These are phyloP conservation scores for Drosophila rufa DNA, from an alignment of 1,140 invertebrate genomes.

Conservation along the genomic window DNA sequence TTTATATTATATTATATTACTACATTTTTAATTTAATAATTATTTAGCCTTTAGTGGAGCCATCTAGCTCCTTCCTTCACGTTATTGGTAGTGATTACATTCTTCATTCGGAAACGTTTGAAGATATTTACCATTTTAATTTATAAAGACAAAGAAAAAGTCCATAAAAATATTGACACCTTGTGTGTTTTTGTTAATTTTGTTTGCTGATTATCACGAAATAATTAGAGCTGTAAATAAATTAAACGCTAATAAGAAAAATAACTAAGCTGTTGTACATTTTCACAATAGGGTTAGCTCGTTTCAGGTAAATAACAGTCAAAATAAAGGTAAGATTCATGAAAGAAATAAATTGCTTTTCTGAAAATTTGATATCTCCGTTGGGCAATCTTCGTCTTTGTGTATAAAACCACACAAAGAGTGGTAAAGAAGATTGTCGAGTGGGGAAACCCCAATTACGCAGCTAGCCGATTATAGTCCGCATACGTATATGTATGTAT, in stretches of 20 bases:
- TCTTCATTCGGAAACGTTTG: not conserved
- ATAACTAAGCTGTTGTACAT: not conserved
- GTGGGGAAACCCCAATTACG: constrained; percentile 2
- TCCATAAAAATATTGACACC: constrained; percentile 8
- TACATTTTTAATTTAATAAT: no score
- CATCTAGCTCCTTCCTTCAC: no score
- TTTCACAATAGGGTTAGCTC: not conserved
- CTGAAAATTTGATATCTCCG: not conserved
- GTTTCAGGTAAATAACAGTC: no score
- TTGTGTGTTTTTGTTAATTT: constrained; percentile 3
- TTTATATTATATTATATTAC: no score
- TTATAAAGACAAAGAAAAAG: constrained; percentile 1
- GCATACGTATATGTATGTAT: no score
- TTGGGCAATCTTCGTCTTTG: constrained; percentile 1
- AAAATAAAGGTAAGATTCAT: not conserved
- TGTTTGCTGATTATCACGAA: not conserved
- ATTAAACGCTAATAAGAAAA: not conserved
- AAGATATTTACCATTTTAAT: not conserved
- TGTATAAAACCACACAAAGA: not conserved
- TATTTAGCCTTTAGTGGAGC: no score
- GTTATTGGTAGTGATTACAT: not conserved
- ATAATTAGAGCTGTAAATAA: constrained; percentile 1
- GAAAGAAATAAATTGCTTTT: not conserved
- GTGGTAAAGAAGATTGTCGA: not conserved
- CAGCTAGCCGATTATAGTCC: not conserved